Conservation (phyloP, 2,113 vertebrate genomes). For the Cromileptes altivelis region DNA sequence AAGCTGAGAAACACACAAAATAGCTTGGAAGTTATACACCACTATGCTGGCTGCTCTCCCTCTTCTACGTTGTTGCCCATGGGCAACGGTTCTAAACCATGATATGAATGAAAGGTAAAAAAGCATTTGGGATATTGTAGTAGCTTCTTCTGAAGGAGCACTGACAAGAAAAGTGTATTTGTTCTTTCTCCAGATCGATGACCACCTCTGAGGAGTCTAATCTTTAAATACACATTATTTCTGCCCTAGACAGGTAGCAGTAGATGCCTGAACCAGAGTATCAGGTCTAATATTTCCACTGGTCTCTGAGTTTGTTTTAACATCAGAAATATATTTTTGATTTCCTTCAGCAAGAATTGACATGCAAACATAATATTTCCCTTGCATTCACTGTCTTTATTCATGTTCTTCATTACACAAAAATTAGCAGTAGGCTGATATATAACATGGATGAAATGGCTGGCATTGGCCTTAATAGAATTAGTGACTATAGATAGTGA, state of each 20-base stretch:
- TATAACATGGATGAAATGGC: not conserved
- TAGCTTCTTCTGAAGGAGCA: no score
- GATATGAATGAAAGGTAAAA: no score
- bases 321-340: not conserved
- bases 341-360: not conserved
- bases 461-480: not conserved
- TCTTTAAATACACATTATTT: no score
- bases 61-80: no score
- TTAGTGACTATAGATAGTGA: not conserved
- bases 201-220: no score
- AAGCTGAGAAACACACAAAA: no score
- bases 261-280: not conserved
- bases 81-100: no score
- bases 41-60: no score
- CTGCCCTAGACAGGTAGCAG: not conserved
- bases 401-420: not conserved
- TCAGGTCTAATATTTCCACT: not conserved
- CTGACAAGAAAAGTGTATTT: no score
- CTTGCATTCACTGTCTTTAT: not conserved
- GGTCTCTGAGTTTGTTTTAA: not conserved
- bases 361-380: not conserved
- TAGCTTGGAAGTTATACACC: no score
- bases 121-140: no score
- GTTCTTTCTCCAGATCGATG: no score
- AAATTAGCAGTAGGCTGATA: not conserved